Percentiles rank a stretch among this genome's conserved stretches.
These are phyloP conservation scores for Mesodorylaimus sp. DNA, from an alignment of 2,888 invertebrate species.

Conservation along the genomic window DNA sequence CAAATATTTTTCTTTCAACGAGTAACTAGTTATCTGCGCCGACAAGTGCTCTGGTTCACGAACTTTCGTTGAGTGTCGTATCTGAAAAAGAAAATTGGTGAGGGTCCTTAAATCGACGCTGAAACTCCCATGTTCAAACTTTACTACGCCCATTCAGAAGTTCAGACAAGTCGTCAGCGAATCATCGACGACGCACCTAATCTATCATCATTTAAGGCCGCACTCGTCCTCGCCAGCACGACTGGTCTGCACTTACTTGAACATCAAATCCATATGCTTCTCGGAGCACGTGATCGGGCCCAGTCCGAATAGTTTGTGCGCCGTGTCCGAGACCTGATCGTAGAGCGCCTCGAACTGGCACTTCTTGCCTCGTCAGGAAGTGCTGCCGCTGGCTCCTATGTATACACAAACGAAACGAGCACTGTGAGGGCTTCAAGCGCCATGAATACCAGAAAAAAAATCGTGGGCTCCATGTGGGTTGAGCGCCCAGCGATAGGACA, in stretches of 20 bases:
- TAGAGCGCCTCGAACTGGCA: slow-evolving; percentile 95
- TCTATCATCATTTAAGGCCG: background rate
- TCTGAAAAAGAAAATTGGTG: slow-evolving; percentile 88
- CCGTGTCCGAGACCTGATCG: slow-evolving; percentile 55
- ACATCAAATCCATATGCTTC: slow-evolving; percentile 95
- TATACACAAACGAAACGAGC: slow-evolving; percentile 40
- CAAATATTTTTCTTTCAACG: slow-evolving; percentile 95
- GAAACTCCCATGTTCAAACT: slow-evolving; percentile 28
- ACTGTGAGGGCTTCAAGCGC: too few species aligned
- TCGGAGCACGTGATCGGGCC: slow-evolving; percentile 85
- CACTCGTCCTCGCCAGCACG: background rate
- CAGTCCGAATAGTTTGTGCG: slow-evolving; percentile 76
- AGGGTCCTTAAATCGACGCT: slow-evolving; percentile 99
- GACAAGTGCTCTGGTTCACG: too few species aligned
- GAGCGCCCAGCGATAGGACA: background rate
- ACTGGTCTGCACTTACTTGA: slow-evolving; percentile 78
- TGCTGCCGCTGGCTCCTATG: slow-evolving; percentile 88
- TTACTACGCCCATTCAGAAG: too few species aligned
- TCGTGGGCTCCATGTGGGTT: too few species aligned
- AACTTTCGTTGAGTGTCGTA: too few species aligned
- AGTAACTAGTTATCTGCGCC: slow-evolving; percentile 97
- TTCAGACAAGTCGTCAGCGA: too few species aligned
- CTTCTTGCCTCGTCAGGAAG: slow-evolving; percentile 87
- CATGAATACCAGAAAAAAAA: too few species aligned
- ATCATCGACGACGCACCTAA: too few species aligned